Evolutionary conservation across 2,797 vertebrate genomes (phyloP).

Genomic region (Rhincodon typus): DNA sequence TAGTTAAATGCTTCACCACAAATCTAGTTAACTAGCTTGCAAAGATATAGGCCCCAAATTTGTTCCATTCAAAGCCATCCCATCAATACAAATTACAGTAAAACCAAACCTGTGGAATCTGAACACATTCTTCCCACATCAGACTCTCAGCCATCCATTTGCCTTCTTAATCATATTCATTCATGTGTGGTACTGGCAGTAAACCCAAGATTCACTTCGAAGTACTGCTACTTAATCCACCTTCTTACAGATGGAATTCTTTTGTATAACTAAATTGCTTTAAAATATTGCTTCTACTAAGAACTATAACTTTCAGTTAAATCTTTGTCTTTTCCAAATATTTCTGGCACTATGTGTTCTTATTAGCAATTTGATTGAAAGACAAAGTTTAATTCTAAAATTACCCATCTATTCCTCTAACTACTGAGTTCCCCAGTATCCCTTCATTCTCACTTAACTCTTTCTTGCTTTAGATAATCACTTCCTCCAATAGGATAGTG

Average conservation of each 20-base stretch:
- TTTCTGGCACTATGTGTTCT: background rate
- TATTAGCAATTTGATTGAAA: background rate
- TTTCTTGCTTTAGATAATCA: background rate
- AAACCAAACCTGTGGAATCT: background rate
- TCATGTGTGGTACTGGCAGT: background rate
- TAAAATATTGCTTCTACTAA: background rate
- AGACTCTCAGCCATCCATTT: background rate
- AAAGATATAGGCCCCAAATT: background rate
- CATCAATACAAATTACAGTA: background rate
- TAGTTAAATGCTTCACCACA: background rate
- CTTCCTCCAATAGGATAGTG: background rate
- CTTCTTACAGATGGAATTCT: background rate
- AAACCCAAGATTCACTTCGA: background rate
- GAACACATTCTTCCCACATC: background rate
- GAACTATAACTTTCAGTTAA: background rate
- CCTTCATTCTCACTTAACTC: background rate
- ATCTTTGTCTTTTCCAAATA: background rate
- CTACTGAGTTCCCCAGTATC: background rate
- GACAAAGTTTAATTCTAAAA: background rate
- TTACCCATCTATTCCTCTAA: background rate
- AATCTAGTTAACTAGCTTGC: background rate
- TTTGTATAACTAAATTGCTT: background rate
- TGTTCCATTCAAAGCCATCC: background rate
- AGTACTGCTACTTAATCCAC: background rate
- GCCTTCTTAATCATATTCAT: background rate